Conservation (phyloP, 2,888 invertebrate species). For the Drosophila sordidula region DNA sequence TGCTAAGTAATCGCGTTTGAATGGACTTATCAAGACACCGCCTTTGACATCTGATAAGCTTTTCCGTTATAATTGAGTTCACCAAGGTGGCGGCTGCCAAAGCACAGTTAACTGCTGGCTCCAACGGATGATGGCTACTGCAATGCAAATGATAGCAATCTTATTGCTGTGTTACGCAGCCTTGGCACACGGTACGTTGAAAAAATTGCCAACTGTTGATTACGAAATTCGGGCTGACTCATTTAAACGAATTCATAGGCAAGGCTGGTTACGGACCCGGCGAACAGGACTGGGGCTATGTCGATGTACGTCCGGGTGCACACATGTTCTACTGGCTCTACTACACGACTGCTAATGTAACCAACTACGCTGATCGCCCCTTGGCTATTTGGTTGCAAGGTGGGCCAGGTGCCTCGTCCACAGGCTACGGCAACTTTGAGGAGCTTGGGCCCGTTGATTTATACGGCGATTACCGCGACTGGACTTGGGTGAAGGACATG, state of each 20-base stretch:
- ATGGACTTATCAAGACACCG: slow-evolving; percentile 6
- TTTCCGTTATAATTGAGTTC: slow-evolving; percentile 43
- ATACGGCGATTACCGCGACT: slow-evolving; percentile 88
- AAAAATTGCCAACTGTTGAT: not conserved
- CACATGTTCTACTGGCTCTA: slow-evolving; percentile 96
- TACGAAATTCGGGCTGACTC: not conserved
- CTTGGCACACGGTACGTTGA: slow-evolving; percentile 34
- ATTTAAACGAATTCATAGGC: slow-evolving; percentile 73
- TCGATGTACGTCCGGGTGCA: slow-evolving; percentile 90
- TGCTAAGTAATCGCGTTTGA: slow-evolving; percentile 12
- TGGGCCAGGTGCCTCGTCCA: slow-evolving; percentile 92
- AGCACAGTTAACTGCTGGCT: slow-evolving; percentile 9
- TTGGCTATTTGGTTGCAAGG: slow-evolving; percentile 95
- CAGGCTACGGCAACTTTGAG: slow-evolving; percentile 93
- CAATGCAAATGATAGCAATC: slow-evolving; percentile 24
- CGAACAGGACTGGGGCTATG: slow-evolving; percentile 91
- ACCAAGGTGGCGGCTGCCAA: slow-evolving; percentile 2
- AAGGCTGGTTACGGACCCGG: slow-evolving; percentile 87
- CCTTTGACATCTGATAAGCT: slow-evolving; percentile 39
- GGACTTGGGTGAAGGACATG: slow-evolving; percentile 91
- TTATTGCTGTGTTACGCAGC: slow-evolving; percentile 43
- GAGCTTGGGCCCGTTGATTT: slow-evolving; percentile 92
- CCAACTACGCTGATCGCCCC: slow-evolving; percentile 88
- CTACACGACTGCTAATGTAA: slow-evolving; percentile 88
- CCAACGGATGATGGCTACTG: slow-evolving; percentile 28